Evolutionary conservation across 2,888 invertebrate species (phyloP).

Genomic region (Schizaphis graminum): DNA sequence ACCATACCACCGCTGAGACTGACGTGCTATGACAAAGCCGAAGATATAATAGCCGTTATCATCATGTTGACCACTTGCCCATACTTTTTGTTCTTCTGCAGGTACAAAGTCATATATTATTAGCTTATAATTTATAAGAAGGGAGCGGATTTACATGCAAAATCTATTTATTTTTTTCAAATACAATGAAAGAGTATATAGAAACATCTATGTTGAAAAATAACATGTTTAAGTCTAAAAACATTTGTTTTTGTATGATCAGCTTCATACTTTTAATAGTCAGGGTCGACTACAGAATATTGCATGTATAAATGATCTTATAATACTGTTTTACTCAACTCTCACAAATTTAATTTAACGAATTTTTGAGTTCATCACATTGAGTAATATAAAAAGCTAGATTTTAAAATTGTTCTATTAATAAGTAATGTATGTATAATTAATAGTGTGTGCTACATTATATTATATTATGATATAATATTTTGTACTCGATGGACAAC

Average conservation of each 20-base stretch:
- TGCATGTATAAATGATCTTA: background rate
- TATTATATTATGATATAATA: background rate
- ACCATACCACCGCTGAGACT: constrained; percentile 87
- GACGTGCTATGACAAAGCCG: constrained; percentile 86
- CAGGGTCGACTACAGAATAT: background rate
- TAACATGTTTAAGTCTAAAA: background rate
- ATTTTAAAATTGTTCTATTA: background rate
- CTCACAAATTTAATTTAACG: background rate
- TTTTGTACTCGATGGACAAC: background rate
- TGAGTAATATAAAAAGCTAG: background rate
- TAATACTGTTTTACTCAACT: background rate
- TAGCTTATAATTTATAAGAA: background rate
- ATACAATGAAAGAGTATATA: background rate
- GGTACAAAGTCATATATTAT: constrained; percentile 73
- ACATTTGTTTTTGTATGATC: background rate
- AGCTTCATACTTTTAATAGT: background rate
- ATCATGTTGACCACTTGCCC: constrained; percentile 97
- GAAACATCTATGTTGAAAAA: background rate
- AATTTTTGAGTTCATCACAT: background rate
- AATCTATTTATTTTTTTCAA: background rate
- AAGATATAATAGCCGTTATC: constrained; percentile 91
- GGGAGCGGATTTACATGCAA: background rate
- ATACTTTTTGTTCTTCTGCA: constrained; percentile 97
- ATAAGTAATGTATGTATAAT: background rate
- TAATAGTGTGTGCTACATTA: background rate